phyloP scores from a whole-genome alignment of 2,113 vertebrate genomes.

The Trichomycterus rosablanca region DNA sequence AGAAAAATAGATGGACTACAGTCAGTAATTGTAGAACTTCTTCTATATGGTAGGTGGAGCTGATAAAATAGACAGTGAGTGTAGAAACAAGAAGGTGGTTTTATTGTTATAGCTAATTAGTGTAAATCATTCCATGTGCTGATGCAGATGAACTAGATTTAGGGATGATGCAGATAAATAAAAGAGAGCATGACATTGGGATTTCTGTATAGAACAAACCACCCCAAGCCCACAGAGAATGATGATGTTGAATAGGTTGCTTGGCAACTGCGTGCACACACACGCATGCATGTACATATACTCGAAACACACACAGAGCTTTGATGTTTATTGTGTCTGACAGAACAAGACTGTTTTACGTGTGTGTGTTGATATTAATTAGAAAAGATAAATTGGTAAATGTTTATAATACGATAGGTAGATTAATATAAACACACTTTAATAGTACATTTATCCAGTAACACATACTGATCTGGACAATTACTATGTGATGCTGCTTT shows the following conservation, averaged over 20 bases:
- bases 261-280: slow-evolving; percentile 42
- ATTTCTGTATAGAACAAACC: slow-evolving; percentile 28
- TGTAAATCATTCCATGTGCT: too few relatives aligned
- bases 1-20: too few relatives aligned
- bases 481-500: not conserved
- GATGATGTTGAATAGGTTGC: slow-evolving; percentile 42
- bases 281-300: too few relatives aligned
- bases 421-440: not conserved
- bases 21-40: too few relatives aligned
- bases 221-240: slow-evolving; percentile 30
- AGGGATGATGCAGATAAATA: not conserved
- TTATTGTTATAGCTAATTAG: too few relatives aligned
- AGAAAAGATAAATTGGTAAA: slow-evolving; percentile 7
- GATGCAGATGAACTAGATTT: too few relatives aligned
- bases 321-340: slow-evolving; percentile 38
- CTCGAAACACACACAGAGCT: too few relatives aligned
- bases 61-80: too few relatives aligned
- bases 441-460: not conserved
- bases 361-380: slow-evolving; percentile 12
- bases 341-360: slow-evolving; percentile 20
- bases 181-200: slow-evolving; percentile 8
- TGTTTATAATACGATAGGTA: not conserved
- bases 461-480: not conserved
- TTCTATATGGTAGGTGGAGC: too few relatives aligned
- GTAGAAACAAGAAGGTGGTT: too few relatives aligned